phyloP scores from a whole-genome alignment of 2,888 invertebrate species.

The Trichacis sp. region DNA sequence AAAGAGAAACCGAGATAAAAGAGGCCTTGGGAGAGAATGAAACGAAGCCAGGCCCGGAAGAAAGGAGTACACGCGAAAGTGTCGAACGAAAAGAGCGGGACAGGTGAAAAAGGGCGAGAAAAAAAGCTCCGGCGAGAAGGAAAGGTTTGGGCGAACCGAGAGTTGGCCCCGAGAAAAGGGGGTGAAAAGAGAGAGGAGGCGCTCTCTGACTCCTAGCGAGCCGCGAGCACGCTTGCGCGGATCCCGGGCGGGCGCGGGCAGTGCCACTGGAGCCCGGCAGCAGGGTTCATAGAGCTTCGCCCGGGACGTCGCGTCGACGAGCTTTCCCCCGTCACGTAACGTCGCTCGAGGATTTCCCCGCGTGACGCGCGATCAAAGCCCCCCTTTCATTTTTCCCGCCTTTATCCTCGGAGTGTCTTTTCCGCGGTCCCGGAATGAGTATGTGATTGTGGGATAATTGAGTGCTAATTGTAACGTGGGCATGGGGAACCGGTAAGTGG shows the following conservation, averaged over 20 bases:
- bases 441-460: slow-evolving; percentile 1
- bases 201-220: slow-evolving; percentile 57
- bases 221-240: slow-evolving; percentile 67
- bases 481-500: slow-evolving; percentile 9
- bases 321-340: slow-evolving; percentile 48
- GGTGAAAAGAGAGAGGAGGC: slow-evolving; percentile 41
- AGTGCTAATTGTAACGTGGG: slow-evolving; percentile 22
- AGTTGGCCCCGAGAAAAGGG: slow-evolving; percentile 27
- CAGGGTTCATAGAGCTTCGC: slow-evolving; percentile 68
- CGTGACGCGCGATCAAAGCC: slow-evolving; percentile 4
- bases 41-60: slow-evolving; percentile 25
- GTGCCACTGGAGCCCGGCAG: slow-evolving; percentile 67
- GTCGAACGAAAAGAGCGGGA: slow-evolving; percentile 34
- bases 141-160: slow-evolving; percentile 34
- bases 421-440: not conserved
- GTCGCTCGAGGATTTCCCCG: slow-evolving; percentile 36
- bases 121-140: slow-evolving; percentile 12
- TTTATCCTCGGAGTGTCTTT: not conserved
- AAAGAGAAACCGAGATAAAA: slow-evolving; percentile 24
- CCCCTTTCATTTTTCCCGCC: not conserved
- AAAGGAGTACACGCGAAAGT: slow-evolving; percentile 35
- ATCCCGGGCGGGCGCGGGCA: slow-evolving; percentile 68
- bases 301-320: slow-evolving; percentile 67
- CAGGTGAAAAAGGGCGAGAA: slow-evolving; percentile 19
- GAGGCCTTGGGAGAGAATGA: slow-evolving; percentile 20